phyloP scores from a whole-genome alignment of 2,888 invertebrate genomes.

The Tetrapedia diversipes region DNA sequence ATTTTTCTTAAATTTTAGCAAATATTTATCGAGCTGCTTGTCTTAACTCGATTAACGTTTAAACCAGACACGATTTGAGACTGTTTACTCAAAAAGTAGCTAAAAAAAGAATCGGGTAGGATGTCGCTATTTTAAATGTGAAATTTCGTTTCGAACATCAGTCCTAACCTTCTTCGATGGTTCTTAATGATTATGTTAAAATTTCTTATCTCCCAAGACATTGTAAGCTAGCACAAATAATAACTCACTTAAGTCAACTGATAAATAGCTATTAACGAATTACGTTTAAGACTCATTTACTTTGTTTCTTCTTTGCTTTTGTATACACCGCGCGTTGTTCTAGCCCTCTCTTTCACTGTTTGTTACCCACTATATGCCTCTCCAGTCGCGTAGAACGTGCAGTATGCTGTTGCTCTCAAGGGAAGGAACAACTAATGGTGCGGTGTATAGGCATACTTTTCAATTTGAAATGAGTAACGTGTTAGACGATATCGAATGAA shows the following conservation, averaged over 20 bases:
- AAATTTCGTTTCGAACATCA: not conserved
- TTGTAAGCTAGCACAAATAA: not conserved
- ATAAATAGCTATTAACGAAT: constrained; percentile 26
- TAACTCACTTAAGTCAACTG: not conserved
- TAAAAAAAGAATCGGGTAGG: not conserved
- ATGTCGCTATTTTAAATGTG: not conserved
- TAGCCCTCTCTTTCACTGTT: constrained; percentile 42
- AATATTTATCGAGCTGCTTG: not conserved
- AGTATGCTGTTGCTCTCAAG: constrained; percentile 55
- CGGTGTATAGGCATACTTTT: not conserved
- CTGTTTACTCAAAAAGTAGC: not conserved
- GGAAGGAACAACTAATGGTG: constrained; percentile 40
- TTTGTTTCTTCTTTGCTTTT: constrained; percentile 10
- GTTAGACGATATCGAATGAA: not conserved
- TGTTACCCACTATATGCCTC: constrained; percentile 31
- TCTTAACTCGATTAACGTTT: not conserved
- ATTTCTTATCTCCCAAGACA: constrained; percentile 5
- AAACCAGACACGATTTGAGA: not conserved
- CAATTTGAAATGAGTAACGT: not conserved
- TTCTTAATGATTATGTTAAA: not conserved
- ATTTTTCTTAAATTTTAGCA: not conserved
- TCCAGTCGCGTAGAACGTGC: constrained; percentile 50
- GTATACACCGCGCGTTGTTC: constrained; percentile 32
- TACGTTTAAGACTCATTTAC: not conserved
- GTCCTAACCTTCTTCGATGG: not conserved